Evolutionary conservation across 2,113 vertebrate genomes (phyloP).

Genomic region (Leucopsar rothschildi): DNA sequence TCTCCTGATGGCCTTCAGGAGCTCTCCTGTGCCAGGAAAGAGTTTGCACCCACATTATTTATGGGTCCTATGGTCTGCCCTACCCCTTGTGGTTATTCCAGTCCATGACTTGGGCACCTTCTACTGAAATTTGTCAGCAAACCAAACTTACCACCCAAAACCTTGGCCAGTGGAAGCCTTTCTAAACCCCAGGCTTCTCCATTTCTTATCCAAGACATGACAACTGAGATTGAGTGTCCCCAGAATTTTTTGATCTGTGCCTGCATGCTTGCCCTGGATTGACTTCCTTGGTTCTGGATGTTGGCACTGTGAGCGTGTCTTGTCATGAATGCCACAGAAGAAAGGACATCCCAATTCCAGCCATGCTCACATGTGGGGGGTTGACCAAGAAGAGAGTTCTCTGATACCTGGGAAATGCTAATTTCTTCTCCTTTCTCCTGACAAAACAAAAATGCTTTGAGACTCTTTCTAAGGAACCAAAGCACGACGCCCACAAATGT

Average conservation of each 20-base stretch:
- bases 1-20: background rate
- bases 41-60: background rate
- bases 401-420: background rate
- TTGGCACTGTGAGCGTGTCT: background rate
- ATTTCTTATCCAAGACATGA: background rate
- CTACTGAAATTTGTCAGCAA: background rate
- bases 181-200: background rate
- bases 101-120: background rate
- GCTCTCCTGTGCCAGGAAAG: background rate
- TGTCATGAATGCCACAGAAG: background rate
- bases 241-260: background rate
- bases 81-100: background rate
- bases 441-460: background rate
- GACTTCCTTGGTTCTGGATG: background rate
- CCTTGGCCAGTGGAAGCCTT: background rate
- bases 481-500: background rate
- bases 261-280: background rate
- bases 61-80: fast-evolving
- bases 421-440: background rate
- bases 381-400: background rate
- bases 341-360: background rate
- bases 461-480: background rate
- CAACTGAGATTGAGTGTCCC: background rate
- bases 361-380: fast-evolving
- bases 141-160: background rate